Evolutionary conservation across 2,113 vertebrate species (phyloP), one percentile per base, ranked within the genome.

Genomic region (Alosa alosa): DNA sequence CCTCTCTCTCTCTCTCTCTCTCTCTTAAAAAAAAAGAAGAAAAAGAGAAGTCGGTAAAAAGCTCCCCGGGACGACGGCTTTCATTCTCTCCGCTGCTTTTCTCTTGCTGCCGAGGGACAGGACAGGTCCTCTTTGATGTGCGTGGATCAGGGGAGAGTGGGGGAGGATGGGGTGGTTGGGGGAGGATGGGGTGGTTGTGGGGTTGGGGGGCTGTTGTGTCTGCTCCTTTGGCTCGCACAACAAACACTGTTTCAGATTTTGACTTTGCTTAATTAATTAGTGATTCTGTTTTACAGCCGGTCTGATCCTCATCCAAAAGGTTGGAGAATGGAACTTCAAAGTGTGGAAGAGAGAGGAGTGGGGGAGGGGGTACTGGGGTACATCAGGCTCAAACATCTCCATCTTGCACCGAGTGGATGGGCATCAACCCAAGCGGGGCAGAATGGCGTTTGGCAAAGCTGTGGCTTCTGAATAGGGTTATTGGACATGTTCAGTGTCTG

Each of bases 191-290:
- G 93, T 95, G 96, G 95, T 96, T 97, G 96, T 97, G 96, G 41
- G 41, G 41, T 44, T 0, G 2, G 7, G 47, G 94, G 94, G 93
- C 95, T 96, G 95, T 96, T 97, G 96, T 97, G 96, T 97, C 96
- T 95, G 92, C 94, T 97, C 94, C 95, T 97, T 97, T 99, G 97
- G 97, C 98, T 96, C 96, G 95, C 95, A 97, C 96, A 98, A 98
- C 97, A 99, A 99, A 99, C 97, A 97, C 95, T 97, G 96, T 98
- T 98, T 98, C 97, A 96, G 96, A 97, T 99, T 64, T 97, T 98
- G 97, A 99, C 97, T 99, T 96, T 96, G 96, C 97, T 98, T 99
- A 99, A 99, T 99, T 99, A 99, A 99, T 99, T 99, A 99, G 97
- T 96, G 96, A 99, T 98, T 99, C 97, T 98, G 96, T 99, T 99